Conservation (phyloP, 2,113 vertebrate genomes). For the Corythornis cristatus region DNA sequence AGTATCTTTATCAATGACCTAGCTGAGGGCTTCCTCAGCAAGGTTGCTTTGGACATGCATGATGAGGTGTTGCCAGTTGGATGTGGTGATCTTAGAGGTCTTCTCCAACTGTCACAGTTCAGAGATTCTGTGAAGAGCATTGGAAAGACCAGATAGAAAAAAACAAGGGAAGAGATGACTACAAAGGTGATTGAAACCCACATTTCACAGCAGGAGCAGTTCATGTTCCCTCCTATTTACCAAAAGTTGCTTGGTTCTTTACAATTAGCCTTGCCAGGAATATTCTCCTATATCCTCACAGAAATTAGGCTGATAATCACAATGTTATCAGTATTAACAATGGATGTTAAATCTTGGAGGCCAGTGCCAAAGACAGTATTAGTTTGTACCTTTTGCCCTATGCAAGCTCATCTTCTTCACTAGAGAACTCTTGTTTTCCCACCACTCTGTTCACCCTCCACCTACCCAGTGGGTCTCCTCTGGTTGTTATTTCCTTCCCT, state of each 20-base stretch:
- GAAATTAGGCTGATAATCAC: conserved; percentile 4
- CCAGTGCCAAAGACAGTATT: background rate
- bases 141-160: background rate
- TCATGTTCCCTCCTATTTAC: background rate
- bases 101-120: no score
- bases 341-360: background rate
- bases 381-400: background rate
- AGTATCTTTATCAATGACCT: no score
- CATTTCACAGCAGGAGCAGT: background rate
- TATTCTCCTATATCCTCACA: background rate
- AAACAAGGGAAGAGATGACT: background rate
- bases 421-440: background rate
- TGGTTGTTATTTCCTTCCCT: background rate
- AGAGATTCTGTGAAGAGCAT: background rate
- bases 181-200: background rate
- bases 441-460: background rate
- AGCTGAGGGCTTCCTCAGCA: no score
- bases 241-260: background rate
- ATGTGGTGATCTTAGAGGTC: no score
- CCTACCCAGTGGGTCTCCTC: background rate
- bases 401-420: background rate
- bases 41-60: no score
- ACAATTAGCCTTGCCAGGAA: background rate
- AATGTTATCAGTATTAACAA: background rate
- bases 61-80: no score